Evolutionary conservation across 2,888 invertebrate species (phyloP).

Genomic region (Cabera pusaria): DNA sequence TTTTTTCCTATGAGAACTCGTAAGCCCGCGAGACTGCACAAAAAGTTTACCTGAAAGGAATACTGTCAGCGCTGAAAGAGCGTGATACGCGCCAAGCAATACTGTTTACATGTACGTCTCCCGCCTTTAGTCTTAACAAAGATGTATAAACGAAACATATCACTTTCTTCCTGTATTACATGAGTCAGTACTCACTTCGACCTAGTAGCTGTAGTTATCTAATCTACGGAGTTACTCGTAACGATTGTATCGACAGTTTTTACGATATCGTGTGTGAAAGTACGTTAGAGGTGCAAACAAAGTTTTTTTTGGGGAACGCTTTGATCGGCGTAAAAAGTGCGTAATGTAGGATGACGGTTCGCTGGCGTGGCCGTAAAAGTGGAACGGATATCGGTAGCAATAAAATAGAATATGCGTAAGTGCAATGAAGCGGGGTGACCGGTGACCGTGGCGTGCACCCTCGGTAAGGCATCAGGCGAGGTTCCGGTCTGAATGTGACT

Average conservation of each 20-base stretch:
- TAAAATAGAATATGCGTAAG: constrained; percentile 44
- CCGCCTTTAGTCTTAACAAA: constrained; percentile 13
- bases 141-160: constrained; percentile 15
- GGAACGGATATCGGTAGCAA: constrained; percentile 70
- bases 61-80: constrained; percentile 60
- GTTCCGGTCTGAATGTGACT: constrained; percentile 59
- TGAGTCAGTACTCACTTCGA: constrained; percentile 19
- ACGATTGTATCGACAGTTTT: constrained; percentile 13
- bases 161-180: constrained; percentile 31
- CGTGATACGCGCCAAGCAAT: constrained; percentile 51
- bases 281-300: constrained; percentile 8
- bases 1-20: constrained; percentile 66
- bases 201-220: constrained; percentile 23
- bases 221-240: constrained; percentile 15
- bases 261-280: constrained; percentile 12
- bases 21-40: constrained; percentile 59
- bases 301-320: constrained; percentile 3
- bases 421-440: constrained; percentile 64
- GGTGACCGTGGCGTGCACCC: constrained; percentile 51
- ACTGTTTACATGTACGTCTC: constrained; percentile 29
- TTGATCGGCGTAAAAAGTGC: constrained; percentile 2
- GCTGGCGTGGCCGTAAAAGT: constrained; percentile 56
- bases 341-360: constrained; percentile 7
- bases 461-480: constrained; percentile 38
- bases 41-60: constrained; percentile 65